These are phyloP conservation scores for Listronotus bonariensis DNA, from an alignment of 1,140 invertebrate genomes.

Conservation along the genomic window DNA sequence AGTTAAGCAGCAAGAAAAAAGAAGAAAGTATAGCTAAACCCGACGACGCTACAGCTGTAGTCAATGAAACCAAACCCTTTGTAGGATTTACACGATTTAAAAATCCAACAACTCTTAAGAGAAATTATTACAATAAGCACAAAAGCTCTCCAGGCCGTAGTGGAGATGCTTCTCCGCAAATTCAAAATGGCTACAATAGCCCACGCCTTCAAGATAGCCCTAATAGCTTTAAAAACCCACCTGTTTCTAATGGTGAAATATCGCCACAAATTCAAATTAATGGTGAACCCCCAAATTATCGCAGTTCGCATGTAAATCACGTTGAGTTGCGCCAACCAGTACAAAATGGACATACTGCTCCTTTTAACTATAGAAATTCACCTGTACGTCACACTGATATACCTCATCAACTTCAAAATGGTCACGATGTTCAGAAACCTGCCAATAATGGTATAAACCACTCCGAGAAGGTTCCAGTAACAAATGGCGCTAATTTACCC, in stretches of 20 bases:
- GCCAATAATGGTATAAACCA: background rate
- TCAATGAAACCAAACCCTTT: constrained; percentile 27
- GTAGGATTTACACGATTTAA: constrained; percentile 5
- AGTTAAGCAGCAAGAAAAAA: constrained; percentile 48
- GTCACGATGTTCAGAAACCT: background rate
- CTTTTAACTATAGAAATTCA: background rate
- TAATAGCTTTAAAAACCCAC: constrained; percentile 5
- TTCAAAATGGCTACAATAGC: background rate
- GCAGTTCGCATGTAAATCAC: too few relatives aligned
- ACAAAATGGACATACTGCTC: background rate
- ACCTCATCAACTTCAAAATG: background rate
- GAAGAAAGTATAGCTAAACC: constrained; percentile 12
- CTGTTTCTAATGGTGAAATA: background rate
- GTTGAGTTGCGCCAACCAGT: background rate
- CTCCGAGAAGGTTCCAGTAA: background rate
- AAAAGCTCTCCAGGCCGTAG: constrained; percentile 10
- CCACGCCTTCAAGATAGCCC: constrained; percentile 12
- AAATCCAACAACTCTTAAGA: constrained; percentile 17
- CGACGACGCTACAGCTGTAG: background rate
- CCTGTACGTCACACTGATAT: background rate
- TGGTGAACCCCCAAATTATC: too few relatives aligned
- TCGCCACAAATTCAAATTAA: background rate
- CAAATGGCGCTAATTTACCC: background rate
- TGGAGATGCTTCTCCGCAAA: constrained; percentile 1
- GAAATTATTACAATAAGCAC: constrained; percentile 26